A percentile compares a stretch with the other conserved stretches of the same genome.
phyloP scores from a whole-genome alignment of 2,113 vertebrate species.

The Proterorhinus semilunaris region DNA sequence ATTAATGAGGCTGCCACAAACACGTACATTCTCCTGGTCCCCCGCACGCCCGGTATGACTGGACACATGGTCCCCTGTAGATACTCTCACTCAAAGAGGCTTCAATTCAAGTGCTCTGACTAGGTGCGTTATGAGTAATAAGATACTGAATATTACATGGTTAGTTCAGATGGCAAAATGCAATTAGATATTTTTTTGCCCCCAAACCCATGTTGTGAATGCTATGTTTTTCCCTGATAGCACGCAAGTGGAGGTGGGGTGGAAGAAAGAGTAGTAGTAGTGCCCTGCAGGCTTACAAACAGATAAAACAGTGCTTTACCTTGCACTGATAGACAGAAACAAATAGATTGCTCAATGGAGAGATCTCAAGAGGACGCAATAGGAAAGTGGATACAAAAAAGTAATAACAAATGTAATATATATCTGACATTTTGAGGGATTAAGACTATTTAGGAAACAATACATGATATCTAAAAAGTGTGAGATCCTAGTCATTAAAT shows the following conservation, averaged over 20 bases:
- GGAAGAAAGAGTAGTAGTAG: not conserved
- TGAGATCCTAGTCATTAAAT: too few relatives aligned
- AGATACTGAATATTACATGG: too few relatives aligned
- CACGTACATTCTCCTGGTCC: conserved; percentile 21
- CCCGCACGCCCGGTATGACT: conserved; percentile 3
- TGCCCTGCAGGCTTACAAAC: conserved; percentile 52
- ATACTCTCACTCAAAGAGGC: not conserved
- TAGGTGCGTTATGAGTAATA: too few relatives aligned
- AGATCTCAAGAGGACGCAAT: conserved; percentile 9
- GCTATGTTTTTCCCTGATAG: conserved; percentile 5
- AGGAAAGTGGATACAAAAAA: not conserved
- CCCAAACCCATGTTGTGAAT: not conserved
- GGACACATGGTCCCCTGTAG: conserved; percentile 10
- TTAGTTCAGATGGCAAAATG: too few relatives aligned
- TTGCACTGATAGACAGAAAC: conserved; percentile 67
- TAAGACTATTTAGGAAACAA: too few relatives aligned
- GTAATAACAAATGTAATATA: not conserved
- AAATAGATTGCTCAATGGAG: conserved; percentile 36
- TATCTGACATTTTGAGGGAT: too few relatives aligned
- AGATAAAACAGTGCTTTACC: conserved; percentile 54
- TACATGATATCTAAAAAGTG: too few relatives aligned
- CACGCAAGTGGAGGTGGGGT: conserved; percentile 10
- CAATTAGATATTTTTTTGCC: too few relatives aligned
- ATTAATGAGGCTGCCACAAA: conserved; percentile 66
- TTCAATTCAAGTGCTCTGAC: not conserved